Percentiles rank a stretch among this genome's conserved stretches.
Evolutionary conservation across 2,888 invertebrate species (phyloP).

Genomic region (Megalurothrips usitatus): DNA sequence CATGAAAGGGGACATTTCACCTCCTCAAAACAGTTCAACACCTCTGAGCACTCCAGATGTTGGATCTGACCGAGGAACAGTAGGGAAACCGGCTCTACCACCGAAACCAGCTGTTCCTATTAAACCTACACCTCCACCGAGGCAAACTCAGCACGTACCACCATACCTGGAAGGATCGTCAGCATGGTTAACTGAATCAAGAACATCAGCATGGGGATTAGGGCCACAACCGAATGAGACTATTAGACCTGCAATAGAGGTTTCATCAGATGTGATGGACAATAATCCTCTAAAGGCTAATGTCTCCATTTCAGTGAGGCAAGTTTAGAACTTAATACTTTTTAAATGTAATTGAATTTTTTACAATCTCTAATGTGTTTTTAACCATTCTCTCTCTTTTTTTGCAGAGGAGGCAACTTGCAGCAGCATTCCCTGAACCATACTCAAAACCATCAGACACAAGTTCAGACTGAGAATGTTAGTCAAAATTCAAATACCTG

Average conservation of each 20-base stretch:
- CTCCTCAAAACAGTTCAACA: constrained; percentile 59
- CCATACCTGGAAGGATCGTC: neutral
- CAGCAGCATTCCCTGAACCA: neutral
- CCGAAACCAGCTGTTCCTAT: constrained; percentile 69
- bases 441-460: neutral
- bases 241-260: neutral
- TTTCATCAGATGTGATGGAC: neutral
- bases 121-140: constrained; percentile 48
- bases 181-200: neutral
- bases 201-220: neutral
- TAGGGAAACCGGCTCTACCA: constrained; percentile 71
- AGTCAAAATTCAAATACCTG: neutral
- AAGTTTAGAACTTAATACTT: neutral
- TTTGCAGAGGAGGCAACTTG: neutral
- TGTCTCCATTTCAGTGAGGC: neutral
- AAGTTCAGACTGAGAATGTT: neutral
- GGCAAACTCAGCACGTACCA: neutral
- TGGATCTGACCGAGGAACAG: constrained; percentile 52
- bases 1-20: constrained; percentile 44
- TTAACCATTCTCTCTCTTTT: neutral
- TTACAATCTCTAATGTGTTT: neutral
- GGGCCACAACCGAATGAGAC: neutral
- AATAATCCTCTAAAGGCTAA: neutral
- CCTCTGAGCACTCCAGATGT: constrained; percentile 54
- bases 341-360: neutral